phyloP scores from a whole-genome alignment of 2,113 vertebrate species.

The Actenoides hombroni region DNA sequence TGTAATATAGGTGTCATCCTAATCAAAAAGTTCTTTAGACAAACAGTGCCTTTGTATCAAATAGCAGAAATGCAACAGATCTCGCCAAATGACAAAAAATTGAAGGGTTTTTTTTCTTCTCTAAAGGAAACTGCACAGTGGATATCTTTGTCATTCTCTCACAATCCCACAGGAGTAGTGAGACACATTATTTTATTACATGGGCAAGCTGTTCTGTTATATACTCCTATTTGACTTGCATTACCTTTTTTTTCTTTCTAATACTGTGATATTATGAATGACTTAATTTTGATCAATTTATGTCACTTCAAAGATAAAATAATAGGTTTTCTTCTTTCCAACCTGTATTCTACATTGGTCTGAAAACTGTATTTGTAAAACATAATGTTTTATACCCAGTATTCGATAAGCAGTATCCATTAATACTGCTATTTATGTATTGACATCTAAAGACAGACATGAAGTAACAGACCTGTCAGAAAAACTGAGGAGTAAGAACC shows the following conservation, averaged over 20 bases:
- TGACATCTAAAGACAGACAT: neutral
- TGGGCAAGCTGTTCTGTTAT: neutral
- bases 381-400: neutral
- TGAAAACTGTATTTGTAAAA: neutral
- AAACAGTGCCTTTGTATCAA: neutral
- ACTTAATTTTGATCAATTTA: neutral
- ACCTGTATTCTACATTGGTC: neutral
- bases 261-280: neutral
- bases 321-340: neutral
- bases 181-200: neutral
- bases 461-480: neutral
- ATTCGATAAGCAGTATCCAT: neutral
- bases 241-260: neutral
- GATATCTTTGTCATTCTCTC: neutral
- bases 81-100: neutral
- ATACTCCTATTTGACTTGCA: neutral
- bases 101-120: neutral
- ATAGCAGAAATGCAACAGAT: neutral
- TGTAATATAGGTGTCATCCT: neutral
- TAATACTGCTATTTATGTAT: neutral
- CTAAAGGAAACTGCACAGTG: neutral
- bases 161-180: neutral
- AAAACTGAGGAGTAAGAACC: neutral
- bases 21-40: neutral
- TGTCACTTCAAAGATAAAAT: neutral